Base-by-base conservation (phyloP, 1,140 invertebrate genomes). In the Lithobius niger region DNA sequence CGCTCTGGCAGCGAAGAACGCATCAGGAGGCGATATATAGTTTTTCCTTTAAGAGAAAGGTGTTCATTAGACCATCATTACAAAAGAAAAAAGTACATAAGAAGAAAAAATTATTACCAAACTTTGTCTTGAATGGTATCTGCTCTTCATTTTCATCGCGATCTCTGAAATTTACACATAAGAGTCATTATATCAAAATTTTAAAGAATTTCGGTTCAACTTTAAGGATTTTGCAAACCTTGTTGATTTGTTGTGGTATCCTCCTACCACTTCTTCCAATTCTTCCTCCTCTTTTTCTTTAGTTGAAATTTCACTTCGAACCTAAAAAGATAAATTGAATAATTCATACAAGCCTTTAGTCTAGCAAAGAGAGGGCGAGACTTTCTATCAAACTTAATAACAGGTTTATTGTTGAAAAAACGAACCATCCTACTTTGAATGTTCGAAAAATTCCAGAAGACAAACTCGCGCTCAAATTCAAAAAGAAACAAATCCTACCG, bases 91-190 rank as follows among this genome's bases (percentile, higher is more conserved):
- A 57, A 26, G 24, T 15, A 28, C 15, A 57, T n/a, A 10, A n/a
- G 18, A 53, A 52, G 22, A 43, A 10, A 53, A 27, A 50, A 13
- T 47, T 19, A 50, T 18, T 62, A 63, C 81, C 88, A 58, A 90
- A 76, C 57, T 82, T 78, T 0, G 83, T 86, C 66, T 85, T 84
- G 63, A 91, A 89, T 48, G 81, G 78, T 69, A 65, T 61, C 49
- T 60, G 51, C 21, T 47, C 59, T 52, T 66, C 65, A 19, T 66
- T 63, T 49, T 57, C 60, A 18, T 61, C 61, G 27, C 54, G 55
- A 28, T 60, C 59, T 25, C 58, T 65, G 19, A 25, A 55, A 24
- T 18, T 27, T 6, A 27, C 13, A 44, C 10, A 45, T 27, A 43
- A 40, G 13, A 27, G 58, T 60, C n/a, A 54, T 3, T 19, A 40